Base-by-base conservation (phyloP, 2,797 vertebrate species). In the Prionace glauca region DNA sequence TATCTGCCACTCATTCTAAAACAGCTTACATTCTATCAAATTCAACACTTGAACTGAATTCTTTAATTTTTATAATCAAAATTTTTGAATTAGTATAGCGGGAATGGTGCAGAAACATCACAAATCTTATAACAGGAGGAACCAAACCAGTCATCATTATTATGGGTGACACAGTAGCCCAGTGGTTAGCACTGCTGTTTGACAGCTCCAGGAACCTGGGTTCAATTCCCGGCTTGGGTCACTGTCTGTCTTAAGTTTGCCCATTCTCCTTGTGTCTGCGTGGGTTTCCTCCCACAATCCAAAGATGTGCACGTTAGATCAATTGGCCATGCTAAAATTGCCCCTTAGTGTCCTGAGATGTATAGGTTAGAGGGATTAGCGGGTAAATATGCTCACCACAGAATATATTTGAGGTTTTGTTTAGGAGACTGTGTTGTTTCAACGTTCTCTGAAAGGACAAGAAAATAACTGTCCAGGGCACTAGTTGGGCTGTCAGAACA, bases 1-100 rank as follows among this genome's bases (percentile, higher is more conserved):
- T 95, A 95, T 36, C 93, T n/a, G 71, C 45, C 93, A 77, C 26
- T 95, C 93, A 95, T 74, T 77, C 71, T 36, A 24, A 71, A 56
- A n/a, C 0, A n/a, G 71, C 14, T 95, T 77, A 26, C 50, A 74
- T 94, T 29, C 69, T 24, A 77, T 50, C 71, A 72, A 50, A 77
- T 95, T 72, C 92, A 72, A 5, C 24, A 94, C 45, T 95, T 95
- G 8, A 26, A 26, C 22, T 95, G 45, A 95, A 56, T 32, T 26
- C 5, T 95, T 94, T 26, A 29, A 56, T 4, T 20, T 69, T 16
- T 77, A 56, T 60, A 32, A n/a, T 10, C 56, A 22, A 69, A 71
- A 45, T 72, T 95, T 56, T 74, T 91, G 60, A 65, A 65, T 91
- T 45, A 16, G 26, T 32, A 50, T 95, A 65, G 41, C 71, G 18